Conservation (phyloP, 1,140 invertebrate genomes). For the Marisa cornuarietis region DNA sequence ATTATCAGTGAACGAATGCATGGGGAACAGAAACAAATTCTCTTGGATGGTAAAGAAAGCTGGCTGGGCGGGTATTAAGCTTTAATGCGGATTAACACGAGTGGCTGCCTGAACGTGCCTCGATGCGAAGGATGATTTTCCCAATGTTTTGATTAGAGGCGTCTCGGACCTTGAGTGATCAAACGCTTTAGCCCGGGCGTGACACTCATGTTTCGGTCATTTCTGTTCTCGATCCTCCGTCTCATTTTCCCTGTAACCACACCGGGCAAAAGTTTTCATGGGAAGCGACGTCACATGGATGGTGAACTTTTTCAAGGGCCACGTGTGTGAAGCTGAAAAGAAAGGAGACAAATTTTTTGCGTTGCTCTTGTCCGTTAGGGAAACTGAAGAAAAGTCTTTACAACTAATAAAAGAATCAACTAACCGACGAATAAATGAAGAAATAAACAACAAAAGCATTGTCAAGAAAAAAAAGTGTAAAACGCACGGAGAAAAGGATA, state of each 20-base stretch:
- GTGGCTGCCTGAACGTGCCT: slow-evolving; percentile 1
- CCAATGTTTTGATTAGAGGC: slow-evolving; percentile 4
- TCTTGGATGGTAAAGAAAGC: not conserved
- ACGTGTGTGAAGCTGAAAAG: not conserved
- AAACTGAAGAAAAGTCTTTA: too few species aligned
- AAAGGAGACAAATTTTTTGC: too few species aligned
- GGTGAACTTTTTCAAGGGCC: not conserved
- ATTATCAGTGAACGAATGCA: slow-evolving; percentile 2
- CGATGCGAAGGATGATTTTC: not conserved
- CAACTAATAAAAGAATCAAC: too few species aligned
- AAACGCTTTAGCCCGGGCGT: not conserved
- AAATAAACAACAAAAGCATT: too few species aligned
- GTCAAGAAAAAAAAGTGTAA: too few species aligned
- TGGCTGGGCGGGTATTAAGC: slow-evolving; percentile 10
- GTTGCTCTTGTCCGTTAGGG: not conserved
- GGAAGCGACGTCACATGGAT: too few species aligned
- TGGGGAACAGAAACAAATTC: slow-evolving; percentile 5
- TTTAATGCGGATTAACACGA: slow-evolving; percentile 22
- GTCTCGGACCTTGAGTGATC: not conserved
- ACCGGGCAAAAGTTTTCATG: not conserved
- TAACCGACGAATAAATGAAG: too few species aligned
- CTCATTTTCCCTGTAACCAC: not conserved
- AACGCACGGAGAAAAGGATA: too few species aligned
- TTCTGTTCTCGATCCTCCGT: not conserved
- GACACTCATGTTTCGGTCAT: not conserved